phyloP scores from a whole-genome alignment of 2,797 vertebrate genomes.

The Euthynnus affinis region DNA sequence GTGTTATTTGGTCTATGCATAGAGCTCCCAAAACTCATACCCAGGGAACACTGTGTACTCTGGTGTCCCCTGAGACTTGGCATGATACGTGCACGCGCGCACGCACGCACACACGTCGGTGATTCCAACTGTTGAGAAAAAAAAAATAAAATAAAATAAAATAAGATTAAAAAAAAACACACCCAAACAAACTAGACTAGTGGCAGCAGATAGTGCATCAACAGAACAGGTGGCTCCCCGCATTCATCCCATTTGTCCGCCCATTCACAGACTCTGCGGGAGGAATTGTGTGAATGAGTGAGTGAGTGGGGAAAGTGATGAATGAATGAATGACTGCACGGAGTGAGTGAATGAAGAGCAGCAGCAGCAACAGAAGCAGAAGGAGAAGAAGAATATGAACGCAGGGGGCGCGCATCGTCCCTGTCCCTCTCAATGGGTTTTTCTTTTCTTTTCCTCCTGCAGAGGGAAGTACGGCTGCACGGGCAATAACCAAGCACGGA shows the following conservation, averaged over 20 bases:
- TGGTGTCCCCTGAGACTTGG: conserved; percentile 60
- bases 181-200: not conserved
- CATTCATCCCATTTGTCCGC: conserved; percentile 29
- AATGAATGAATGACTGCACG: conserved; percentile 61
- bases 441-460: conserved; percentile 1
- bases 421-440: conserved; percentile 57
- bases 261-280: conserved; percentile 64
- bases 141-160: not conserved
- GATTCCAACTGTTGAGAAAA: conserved; percentile 19
- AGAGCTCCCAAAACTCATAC: conserved; percentile 72
- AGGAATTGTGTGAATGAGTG: conserved; percentile 71
- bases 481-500: conserved; percentile 62
- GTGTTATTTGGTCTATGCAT: conserved; percentile 67
- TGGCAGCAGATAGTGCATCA: not conserved
- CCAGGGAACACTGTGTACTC: conserved; percentile 73
- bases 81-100: not conserved
- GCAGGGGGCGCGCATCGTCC: conserved; percentile 33
- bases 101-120: not conserved
- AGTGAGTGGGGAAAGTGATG: conserved; percentile 46
- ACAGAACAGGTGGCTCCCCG: conserved; percentile 37
- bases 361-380: conserved; percentile 26
- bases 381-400: conserved; percentile 10
- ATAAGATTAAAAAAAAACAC: not conserved
- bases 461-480: conserved; percentile 64
- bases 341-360: conserved; percentile 65